Evolutionary conservation across 2,113 vertebrate species (phyloP), one percentile per base, ranked within the genome.

Genomic region (Lagopus muta): DNA sequence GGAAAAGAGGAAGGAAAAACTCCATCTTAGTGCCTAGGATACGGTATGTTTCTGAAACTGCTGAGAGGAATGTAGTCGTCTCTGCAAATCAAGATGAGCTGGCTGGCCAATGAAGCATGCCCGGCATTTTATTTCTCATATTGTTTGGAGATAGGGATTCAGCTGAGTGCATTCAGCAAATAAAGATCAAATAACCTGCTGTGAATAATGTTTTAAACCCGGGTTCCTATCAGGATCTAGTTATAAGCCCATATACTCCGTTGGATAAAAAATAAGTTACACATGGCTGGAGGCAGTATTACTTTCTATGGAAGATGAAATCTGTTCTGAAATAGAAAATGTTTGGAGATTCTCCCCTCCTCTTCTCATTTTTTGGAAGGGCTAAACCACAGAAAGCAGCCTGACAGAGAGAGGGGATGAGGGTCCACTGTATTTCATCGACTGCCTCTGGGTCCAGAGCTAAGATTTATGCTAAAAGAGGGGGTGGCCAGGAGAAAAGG

Each of bases 121-220:
- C 97, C 32, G 0, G 91, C 91, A 92, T 97, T 97, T 97, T 97
- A 97, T 97, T 97, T 97, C 96, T 97, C 93, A 97, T 97, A 97
- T 97, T 98, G 97, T 98, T 98, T 98, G 97, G 97, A 97, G 97
- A 97, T 93, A 90, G 96, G 94, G 96, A 97, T 97, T 97, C 95
- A 97, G 97, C 96, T 96, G 97, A 97, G 96, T 93, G 97, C 97
- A 96, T 96, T 97, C 97, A 94, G 97, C 97, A 98, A 98, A 98
- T 98, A 98, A 97, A 97, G 97, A 98, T 96, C 97, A 97, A 97
- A 96, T 97, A 97, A 97, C 97, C 98, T 95, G 94, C 97, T 96
- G 97, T 98, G 98, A 98, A 97, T 98, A 97, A 97, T 97, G 97
- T 98, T 98, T 98, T 98, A 98, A 98, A 96, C 95, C 96, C 54